Conservation (phyloP, 2,113 vertebrate genomes). For the Pardalotus punctatus region DNA sequence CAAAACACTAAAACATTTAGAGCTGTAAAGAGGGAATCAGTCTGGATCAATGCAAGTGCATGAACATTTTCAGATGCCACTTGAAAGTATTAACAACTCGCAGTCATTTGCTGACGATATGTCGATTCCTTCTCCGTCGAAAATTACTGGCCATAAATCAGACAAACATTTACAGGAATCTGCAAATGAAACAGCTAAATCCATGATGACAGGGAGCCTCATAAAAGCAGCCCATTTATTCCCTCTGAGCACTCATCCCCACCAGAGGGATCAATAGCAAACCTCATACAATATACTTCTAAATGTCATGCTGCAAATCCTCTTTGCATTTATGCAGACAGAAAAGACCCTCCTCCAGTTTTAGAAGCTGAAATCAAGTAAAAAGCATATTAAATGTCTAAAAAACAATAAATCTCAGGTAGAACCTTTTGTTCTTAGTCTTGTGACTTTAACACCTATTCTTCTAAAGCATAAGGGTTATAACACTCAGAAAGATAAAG, state of each 20-base stretch:
- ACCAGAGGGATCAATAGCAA: conserved; percentile 78
- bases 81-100: conserved; percentile 76
- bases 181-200: conserved; percentile 86
- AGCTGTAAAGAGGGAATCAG: neutral
- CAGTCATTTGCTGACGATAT: conserved; percentile 69
- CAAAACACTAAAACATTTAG: conserved; percentile 33
- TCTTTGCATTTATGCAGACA: conserved; percentile 70
- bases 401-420: neutral
- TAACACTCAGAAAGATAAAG: neutral
- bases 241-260: conserved; percentile 73
- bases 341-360: conserved; percentile 41
- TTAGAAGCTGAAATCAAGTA: conserved; percentile 29
- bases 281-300: conserved; percentile 76
- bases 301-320: conserved; percentile 75
- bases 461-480: neutral
- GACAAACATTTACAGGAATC: conserved; percentile 85
- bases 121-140: conserved; percentile 65
- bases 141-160: conserved; percentile 87
- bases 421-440: neutral
- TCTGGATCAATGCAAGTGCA: conserved; percentile 75
- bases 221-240: conserved; percentile 79
- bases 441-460: neutral
- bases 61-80: conserved; percentile 74
- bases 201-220: conserved; percentile 82
- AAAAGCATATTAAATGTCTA: conserved; percentile 44